Evolutionary conservation across 92 coral and sea anemone species (phyloP).

Genomic region (Siderastrea radians): DNA sequence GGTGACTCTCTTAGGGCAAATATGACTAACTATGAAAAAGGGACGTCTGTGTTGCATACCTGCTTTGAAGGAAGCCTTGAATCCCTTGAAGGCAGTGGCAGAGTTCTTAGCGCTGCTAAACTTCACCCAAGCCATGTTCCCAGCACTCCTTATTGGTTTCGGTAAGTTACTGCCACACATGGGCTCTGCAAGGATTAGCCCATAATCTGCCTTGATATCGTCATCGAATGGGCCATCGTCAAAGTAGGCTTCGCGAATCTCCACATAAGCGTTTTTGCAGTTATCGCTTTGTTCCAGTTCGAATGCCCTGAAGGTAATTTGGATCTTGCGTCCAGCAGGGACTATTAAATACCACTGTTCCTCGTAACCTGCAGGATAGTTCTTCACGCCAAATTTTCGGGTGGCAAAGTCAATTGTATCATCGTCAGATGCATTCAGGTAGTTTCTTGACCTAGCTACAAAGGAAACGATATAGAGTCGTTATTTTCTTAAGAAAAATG

Average conservation of each 20-base stretch:
- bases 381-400: slow-evolving; percentile 8
- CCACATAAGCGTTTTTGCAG: too few relatives aligned
- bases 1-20: too few relatives aligned
- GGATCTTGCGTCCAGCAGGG: slow-evolving; percentile 11
- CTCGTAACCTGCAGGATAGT: not conserved
- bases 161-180: not conserved
- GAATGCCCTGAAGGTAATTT: slow-evolving; percentile 9
- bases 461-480: too few relatives aligned
- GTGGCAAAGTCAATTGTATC: not conserved
- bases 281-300: not conserved
- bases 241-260: too few relatives aligned
- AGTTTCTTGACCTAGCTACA: not conserved
- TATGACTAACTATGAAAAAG: too few relatives aligned
- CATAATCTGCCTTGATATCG: not conserved
- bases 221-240: not conserved
- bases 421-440: slow-evolving; percentile 12
- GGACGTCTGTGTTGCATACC: not conserved
- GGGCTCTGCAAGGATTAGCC: not conserved
- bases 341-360: slow-evolving; percentile 16
- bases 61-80: slow-evolving; percentile 1
- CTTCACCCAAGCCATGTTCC: slow-evolving; percentile 16
- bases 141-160: not conserved
- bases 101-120: not conserved
- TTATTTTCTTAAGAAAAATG: too few relatives aligned
- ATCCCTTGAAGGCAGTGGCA: not conserved